Percentiles rank a stretch among this genome's conserved stretches.
Conservation (phyloP, 2,113 vertebrate genomes). For the Setophaga coronata region DNA sequence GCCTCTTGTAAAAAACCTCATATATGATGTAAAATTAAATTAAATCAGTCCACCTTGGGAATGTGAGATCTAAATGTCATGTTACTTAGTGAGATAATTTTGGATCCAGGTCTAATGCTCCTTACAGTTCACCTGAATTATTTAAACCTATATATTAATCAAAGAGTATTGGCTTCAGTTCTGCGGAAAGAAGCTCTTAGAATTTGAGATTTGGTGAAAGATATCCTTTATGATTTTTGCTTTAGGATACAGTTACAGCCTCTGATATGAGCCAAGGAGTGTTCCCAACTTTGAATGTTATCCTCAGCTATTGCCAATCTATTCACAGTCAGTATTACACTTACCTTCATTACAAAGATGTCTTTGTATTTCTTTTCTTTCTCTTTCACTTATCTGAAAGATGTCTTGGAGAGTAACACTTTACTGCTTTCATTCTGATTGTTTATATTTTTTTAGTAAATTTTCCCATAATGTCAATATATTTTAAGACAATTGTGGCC, state of each 20-base stretch:
- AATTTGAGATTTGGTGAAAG: neutral
- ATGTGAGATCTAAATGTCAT: neutral
- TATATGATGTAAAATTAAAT: neutral
- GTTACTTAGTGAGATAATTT: neutral
- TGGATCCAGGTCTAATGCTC: neutral
- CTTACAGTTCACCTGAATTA: neutral
- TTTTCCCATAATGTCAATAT: neutral
- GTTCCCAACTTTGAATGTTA: neutral
- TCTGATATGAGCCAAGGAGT: neutral
- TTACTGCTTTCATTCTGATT: neutral
- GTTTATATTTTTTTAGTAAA: neutral
- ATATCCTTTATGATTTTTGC: neutral
- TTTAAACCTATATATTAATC: neutral
- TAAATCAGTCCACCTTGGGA: rapidly evolving
- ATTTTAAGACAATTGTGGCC: neutral
- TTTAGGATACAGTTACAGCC: neutral
- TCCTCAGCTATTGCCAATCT: neutral
- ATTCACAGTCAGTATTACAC: neutral
- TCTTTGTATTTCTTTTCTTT: neutral
- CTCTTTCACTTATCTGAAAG: neutral
- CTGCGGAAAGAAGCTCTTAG: neutral
- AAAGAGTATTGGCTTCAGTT: neutral
- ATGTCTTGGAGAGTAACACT: neutral
- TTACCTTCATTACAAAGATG: neutral
- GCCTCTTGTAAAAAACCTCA: neutral